phyloP scores from a whole-genome alignment of 2,888 invertebrate species.

The Mechanitis messenoides region DNA sequence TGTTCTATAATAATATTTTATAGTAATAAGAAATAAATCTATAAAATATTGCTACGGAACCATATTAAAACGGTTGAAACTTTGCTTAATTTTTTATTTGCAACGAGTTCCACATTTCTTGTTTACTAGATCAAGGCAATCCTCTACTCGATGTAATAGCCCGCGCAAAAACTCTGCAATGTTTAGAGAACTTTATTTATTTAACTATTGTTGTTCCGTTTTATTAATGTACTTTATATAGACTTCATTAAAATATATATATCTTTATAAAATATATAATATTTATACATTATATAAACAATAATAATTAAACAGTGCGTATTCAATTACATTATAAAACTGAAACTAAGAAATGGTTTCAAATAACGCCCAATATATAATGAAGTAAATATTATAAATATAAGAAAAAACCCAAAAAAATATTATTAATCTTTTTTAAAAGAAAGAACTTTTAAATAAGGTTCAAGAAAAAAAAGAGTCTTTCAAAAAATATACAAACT shows the following conservation, averaged over 20 bases:
- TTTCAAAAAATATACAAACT: too few species aligned
- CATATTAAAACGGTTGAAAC: background rate
- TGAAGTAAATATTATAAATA: too few species aligned
- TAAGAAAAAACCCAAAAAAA: too few species aligned
- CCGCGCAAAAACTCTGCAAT: background rate
- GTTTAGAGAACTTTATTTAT: background rate
- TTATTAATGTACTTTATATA: background rate
- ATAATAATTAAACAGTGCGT: background rate
- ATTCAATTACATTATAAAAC: too few species aligned
- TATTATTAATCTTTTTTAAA: too few species aligned
- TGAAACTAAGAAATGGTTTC: too few species aligned
- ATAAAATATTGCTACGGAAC: background rate
- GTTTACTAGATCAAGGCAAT: conserved; percentile 46
- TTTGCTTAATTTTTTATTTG: background rate
- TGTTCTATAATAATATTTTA: too few species aligned
- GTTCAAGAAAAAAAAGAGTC: too few species aligned
- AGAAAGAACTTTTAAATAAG: too few species aligned
- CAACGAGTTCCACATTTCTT: conserved; percentile 5
- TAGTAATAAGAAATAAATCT: background rate
- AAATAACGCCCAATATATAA: too few species aligned
- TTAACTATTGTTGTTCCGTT: conserved; percentile 1
- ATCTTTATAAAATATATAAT: background rate
- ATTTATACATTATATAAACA: background rate
- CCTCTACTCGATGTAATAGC: conserved; percentile 15
- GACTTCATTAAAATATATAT: background rate